Conservation (phyloP, 2,888 invertebrate genomes). For the Tachystola acroxantha region DNA sequence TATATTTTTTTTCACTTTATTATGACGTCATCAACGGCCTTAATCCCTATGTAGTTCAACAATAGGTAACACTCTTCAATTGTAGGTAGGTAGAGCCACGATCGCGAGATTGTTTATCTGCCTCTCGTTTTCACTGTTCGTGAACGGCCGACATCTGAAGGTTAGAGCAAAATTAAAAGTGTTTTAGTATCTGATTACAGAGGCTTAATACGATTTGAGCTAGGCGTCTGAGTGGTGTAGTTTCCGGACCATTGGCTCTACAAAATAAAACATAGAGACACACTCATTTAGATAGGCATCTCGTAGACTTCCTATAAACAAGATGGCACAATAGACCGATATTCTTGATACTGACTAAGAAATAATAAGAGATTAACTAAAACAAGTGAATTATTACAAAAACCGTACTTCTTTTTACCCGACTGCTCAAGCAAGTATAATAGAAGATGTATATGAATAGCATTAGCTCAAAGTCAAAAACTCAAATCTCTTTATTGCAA, state of each 20-base stretch:
- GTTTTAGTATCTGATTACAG: constrained; percentile 71
- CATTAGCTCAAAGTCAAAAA: too few species aligned
- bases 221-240: constrained; percentile 39
- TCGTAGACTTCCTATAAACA: too few species aligned
- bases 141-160: constrained; percentile 68
- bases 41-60: constrained; percentile 24
- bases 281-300: too few species aligned
- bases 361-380: too few species aligned
- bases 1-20: too few species aligned
- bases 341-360: too few species aligned
- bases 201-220: constrained; percentile 54
- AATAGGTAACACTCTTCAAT: constrained; percentile 49
- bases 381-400: too few species aligned
- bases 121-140: constrained; percentile 70
- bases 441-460: too few species aligned
- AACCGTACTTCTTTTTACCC: too few species aligned
- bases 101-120: constrained; percentile 64
- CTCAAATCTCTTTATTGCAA: too few species aligned
- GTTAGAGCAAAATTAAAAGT: constrained; percentile 73
- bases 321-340: too few species aligned
- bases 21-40: constrained; percentile 5
- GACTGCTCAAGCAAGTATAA: too few species aligned
- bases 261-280: background rate
- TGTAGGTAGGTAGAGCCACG: constrained; percentile 51
- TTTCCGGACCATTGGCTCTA: constrained; percentile 30